phyloP scores from a whole-genome alignment of 1,140 invertebrate species.

The Drosophila tropicalis region DNA sequence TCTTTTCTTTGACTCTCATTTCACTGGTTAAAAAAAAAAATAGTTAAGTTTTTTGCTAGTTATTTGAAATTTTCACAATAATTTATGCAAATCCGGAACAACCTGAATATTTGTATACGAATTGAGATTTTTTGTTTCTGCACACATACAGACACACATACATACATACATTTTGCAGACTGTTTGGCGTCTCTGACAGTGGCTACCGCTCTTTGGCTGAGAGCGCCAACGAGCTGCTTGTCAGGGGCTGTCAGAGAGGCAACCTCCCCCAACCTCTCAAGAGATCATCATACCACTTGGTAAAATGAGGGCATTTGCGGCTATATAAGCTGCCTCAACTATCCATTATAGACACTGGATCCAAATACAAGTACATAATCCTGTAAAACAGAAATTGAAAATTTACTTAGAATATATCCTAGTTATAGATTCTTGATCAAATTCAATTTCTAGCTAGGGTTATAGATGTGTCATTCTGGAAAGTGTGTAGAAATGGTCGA shows the following conservation, averaged over 20 bases:
- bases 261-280: neutral
- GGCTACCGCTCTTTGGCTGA: neutral
- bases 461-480: no score
- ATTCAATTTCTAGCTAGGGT: no score
- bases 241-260: neutral
- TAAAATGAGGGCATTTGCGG: neutral
- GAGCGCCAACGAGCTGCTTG: constrained; percentile 1
- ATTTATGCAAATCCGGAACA: constrained; percentile 49
- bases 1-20: constrained; percentile 30
- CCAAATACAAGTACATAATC: no score
- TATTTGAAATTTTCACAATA: constrained; percentile 19
- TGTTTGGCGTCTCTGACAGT: constrained; percentile 47
- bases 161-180: constrained; percentile 43
- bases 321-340: neutral
- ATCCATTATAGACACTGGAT: no score
- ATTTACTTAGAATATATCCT: no score
- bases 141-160: neutral
- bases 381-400: no score
- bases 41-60: neutral
- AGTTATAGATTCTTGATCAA: no score
- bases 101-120: constrained; percentile 19
- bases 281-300: neutral
- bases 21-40: constrained; percentile 16
- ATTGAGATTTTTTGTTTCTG: constrained; percentile 13
- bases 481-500: neutral